Conservation (phyloP, 1,140 invertebrate species). For the Potamilus streckersoni region DNA sequence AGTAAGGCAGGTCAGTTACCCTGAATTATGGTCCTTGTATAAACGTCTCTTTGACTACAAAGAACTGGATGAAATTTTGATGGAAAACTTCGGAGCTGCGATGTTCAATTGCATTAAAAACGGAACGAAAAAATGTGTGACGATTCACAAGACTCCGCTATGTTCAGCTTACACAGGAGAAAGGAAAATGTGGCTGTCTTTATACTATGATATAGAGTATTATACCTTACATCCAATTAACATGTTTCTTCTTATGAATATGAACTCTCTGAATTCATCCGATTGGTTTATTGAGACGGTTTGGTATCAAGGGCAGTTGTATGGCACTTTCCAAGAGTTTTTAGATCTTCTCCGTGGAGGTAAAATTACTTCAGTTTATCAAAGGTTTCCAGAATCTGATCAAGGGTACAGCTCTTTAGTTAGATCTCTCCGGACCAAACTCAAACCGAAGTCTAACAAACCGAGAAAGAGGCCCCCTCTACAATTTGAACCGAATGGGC, state of each 20-base stretch:
- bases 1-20: slow-evolving; percentile 17
- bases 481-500: slow-evolving; percentile 36
- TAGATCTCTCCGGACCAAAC: no score
- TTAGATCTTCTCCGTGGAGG: no score
- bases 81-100: slow-evolving; percentile 29
- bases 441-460: no score
- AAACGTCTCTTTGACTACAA: slow-evolving; percentile 25
- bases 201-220: slow-evolving; percentile 32
- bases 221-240: slow-evolving; percentile 41
- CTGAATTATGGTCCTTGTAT: slow-evolving; percentile 24
- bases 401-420: no score
- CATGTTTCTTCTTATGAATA: slow-evolving; percentile 43
- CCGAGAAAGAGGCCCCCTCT: slow-evolving; percentile 23
- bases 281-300: slow-evolving; percentile 38
- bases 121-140: slow-evolving; percentile 28
- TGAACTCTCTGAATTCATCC: slow-evolving; percentile 21
- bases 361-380: no score
- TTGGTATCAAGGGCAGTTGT: slow-evolving; percentile 43
- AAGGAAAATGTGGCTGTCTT: slow-evolving; percentile 46
- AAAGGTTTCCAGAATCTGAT: no score
- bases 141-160: slow-evolving; percentile 34
- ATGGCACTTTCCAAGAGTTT: slow-evolving; percentile 14
- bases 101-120: slow-evolving; percentile 37
- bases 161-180: slow-evolving; percentile 17
- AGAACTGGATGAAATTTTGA: slow-evolving; percentile 20